Evolutionary conservation across 2,113 vertebrate species (phyloP).

Genomic region (Heterocephalus glaber): DNA sequence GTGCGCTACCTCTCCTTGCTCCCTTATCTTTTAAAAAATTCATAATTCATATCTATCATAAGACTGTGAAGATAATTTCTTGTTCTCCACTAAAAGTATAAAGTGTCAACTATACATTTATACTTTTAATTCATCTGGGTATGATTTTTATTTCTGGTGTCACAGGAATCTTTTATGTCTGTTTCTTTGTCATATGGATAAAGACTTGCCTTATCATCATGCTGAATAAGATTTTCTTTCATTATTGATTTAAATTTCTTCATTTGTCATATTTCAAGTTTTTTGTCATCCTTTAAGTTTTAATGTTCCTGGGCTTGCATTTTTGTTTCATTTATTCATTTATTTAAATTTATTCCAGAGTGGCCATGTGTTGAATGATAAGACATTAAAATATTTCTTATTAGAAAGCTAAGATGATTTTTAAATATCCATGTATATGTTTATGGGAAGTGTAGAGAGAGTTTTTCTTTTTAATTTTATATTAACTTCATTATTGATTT

Average conservation of each 20-base stretch:
- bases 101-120: conserved; percentile 23
- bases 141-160: neutral
- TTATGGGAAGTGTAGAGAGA: neutral
- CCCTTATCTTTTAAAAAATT: neutral
- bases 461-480: neutral
- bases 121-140: neutral
- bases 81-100: neutral
- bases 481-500: neutral
- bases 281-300: neutral
- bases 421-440: neutral
- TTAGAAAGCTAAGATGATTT: neutral
- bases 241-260: neutral
- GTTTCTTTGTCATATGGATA: neutral
- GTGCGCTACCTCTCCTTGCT: neutral
- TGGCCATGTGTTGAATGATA: neutral
- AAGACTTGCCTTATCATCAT: neutral
- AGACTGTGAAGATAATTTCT: neutral
- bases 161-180: neutral
- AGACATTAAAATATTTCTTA: neutral
- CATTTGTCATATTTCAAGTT: neutral
- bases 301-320: neutral
- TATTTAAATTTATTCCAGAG: neutral
- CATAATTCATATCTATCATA: neutral
- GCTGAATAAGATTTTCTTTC: neutral
- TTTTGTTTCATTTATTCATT: neutral